A percentile compares a stretch with the other conserved stretches of the same genome.
These are phyloP conservation scores for Blera fallax DNA, from an alignment of 2,888 invertebrate genomes.

Conservation along the genomic window DNA sequence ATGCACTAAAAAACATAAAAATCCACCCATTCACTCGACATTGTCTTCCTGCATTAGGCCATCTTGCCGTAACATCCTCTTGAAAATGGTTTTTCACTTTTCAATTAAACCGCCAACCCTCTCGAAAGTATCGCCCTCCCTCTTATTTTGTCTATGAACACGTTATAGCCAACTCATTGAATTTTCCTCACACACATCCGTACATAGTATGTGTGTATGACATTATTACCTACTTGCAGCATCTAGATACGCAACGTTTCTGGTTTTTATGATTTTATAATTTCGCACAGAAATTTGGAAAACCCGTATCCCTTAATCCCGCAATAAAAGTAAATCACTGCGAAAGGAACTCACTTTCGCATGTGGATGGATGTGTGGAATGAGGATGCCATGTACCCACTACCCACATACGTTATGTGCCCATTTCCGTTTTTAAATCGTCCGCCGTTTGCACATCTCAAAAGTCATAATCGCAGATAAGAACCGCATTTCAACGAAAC, in stretches of 20 bases:
- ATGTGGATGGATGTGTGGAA: not conserved
- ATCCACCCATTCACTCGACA: not conserved
- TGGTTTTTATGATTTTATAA: conserved; percentile 68
- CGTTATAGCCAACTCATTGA: conserved; percentile 68
- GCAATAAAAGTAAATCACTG: conserved; percentile 72
- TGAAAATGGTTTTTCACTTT: conserved; percentile 55
- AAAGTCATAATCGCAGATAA: conserved; percentile 73
- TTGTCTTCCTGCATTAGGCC: conserved; percentile 45
- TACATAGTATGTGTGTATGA: conserved; percentile 23
- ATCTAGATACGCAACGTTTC: conserved; percentile 49
- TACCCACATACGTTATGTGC: conserved; percentile 67
- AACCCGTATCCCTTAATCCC: conserved; percentile 55
- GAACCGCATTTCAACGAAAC: conserved; percentile 38
- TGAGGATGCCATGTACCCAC: conserved; percentile 47
- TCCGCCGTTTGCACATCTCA: conserved; percentile 66
- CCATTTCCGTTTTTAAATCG: conserved; percentile 72
- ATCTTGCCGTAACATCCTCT: conserved; percentile 37
- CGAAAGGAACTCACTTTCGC: conserved; percentile 17
- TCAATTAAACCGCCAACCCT: conserved; percentile 67
- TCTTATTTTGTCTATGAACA: conserved; percentile 52
- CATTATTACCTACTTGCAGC: conserved; percentile 63
- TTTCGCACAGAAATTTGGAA: conserved; percentile 49
- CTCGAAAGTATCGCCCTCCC: not conserved
- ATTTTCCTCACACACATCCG: conserved; percentile 5
- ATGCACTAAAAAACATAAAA: conserved; percentile 21